A percentile compares a stretch with the other conserved stretches of the same genome.
phyloP scores from a whole-genome alignment of 2,888 invertebrate species.

The Patella pellucida region DNA sequence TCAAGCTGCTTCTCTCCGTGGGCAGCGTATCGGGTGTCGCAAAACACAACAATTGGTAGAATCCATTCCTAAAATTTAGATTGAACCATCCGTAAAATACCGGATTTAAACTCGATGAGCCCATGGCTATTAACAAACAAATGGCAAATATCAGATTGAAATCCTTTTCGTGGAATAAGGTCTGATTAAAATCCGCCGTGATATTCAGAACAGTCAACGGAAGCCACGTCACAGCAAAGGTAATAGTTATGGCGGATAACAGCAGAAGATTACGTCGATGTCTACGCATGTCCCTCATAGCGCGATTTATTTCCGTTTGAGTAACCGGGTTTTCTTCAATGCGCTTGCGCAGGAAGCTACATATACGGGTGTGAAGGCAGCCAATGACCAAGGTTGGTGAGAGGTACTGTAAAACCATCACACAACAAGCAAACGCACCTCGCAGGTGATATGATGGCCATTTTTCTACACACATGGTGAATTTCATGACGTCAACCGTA shows the following conservation, averaged over 20 bases:
- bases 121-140: constrained; percentile 62
- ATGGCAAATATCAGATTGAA: constrained; percentile 68
- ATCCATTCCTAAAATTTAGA: constrained; percentile 52
- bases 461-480: constrained; percentile 57
- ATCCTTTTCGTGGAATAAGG: constrained; percentile 49
- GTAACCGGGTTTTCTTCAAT: constrained; percentile 56
- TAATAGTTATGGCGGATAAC: constrained; percentile 60
- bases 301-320: constrained; percentile 41
- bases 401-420: constrained; percentile 59
- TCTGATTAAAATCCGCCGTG: constrained; percentile 59
- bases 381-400: constrained; percentile 54
- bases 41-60: constrained; percentile 29
- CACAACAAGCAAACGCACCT: constrained; percentile 51
- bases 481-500: constrained; percentile 56
- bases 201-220: constrained; percentile 64
- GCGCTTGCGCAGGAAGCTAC: constrained; percentile 68
- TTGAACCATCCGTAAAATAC: constrained; percentile 66
- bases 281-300: constrained; percentile 55
- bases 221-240: constrained; percentile 65
- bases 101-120: constrained; percentile 61
- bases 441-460: constrained; percentile 55
- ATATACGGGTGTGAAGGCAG: constrained; percentile 59
- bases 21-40: neutral
- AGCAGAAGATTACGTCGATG: constrained; percentile 68
- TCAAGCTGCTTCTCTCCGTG: neutral